Conservation (phyloP, 1,140 invertebrate species). For the Bombyx mori region ASM3026992v2 NC_085115.1:973001-973500, state of each 20-base stretch:
- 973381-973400: no score
- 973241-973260: background rate
- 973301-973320: no score
- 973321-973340: no score
- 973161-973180: slow-evolving; percentile 81
- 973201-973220: slow-evolving; percentile 77
- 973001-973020: no score
- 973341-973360: no score
- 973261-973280: no score
- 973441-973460: slow-evolving; percentile 3
- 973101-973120: slow-evolving; percentile 74
- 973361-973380: no score
- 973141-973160: slow-evolving; percentile 79
- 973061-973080: slow-evolving; percentile 65
- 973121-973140: slow-evolving; percentile 79
- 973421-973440: no score
- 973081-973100: slow-evolving; percentile 65
- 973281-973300: no score
- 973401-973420: no score
- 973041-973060: slow-evolving; percentile 75
- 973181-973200: slow-evolving; percentile 80
- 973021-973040: slow-evolving; percentile 20
- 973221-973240: slow-evolving; percentile 43
- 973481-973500: slow-evolving; percentile 72
- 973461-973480: slow-evolving; percentile 54